Conservation (phyloP, 2,797 vertebrate genomes). For the Champsocephalus esox region DNA sequence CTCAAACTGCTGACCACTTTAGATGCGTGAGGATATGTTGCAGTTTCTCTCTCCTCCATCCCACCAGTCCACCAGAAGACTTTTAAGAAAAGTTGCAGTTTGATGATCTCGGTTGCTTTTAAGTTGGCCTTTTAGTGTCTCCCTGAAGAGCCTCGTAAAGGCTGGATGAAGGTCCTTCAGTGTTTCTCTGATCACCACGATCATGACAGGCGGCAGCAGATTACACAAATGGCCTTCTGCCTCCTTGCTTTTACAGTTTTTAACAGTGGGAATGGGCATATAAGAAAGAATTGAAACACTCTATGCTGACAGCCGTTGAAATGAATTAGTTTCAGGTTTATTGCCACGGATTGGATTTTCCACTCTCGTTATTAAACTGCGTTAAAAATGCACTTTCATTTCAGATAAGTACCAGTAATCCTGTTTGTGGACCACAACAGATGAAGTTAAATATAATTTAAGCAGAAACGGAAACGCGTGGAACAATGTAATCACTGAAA, state of each 20-base stretch:
- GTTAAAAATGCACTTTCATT: conserved; percentile 90
- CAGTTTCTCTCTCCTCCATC: conserved; percentile 62
- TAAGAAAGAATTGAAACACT: conserved; percentile 74
- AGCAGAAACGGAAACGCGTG: conserved; percentile 85
- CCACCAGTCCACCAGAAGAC: conserved; percentile 53
- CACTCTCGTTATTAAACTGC: conserved; percentile 87
- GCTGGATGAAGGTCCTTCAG: conserved; percentile 69
- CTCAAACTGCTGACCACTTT: conserved; percentile 86
- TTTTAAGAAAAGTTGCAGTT: conserved; percentile 80
- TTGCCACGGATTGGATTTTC: conserved; percentile 86
- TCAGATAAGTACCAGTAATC: conserved; percentile 89
- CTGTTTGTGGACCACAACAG: conserved; percentile 85
- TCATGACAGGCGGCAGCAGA: conserved; percentile 73
- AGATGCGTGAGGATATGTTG: conserved; percentile 72
- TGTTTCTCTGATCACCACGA: conserved; percentile 74
- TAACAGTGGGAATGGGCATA: conserved; percentile 62
- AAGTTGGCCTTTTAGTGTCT: conserved; percentile 69
- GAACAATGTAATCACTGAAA: conserved; percentile 88
- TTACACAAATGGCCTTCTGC: conserved; percentile 76
- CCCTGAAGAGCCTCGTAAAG: conserved; percentile 76
- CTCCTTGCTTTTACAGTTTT: conserved; percentile 73
- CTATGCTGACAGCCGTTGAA: conserved; percentile 79
- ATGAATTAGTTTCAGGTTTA: conserved; percentile 88
- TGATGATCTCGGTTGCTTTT: conserved; percentile 77
- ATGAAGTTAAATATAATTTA: conserved; percentile 89